phyloP scores from a whole-genome alignment of 2,113 vertebrate species.

The Alosa alosa region DNA sequence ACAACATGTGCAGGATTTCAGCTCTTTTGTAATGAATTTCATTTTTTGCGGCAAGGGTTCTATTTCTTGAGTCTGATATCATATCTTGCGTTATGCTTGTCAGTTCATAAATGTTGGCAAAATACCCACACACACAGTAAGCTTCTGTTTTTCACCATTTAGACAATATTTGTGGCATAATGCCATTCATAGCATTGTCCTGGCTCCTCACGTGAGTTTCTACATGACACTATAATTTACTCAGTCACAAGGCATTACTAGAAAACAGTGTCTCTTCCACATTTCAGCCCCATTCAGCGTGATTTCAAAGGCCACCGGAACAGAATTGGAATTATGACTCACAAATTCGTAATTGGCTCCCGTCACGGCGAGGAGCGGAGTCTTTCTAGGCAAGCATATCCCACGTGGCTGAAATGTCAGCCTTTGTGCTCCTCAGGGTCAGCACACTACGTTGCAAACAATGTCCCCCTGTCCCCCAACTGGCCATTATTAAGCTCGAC shows the following conservation, averaged over 20 bases:
- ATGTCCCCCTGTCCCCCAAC: conserved; percentile 11
- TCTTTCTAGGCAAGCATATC: conserved; percentile 9
- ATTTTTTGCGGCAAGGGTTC: background rate
- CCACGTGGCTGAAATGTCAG: conserved; percentile 28
- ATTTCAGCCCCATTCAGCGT: background rate
- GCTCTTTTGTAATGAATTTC: background rate
- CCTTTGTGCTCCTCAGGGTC: conserved; percentile 33
- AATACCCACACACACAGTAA: background rate
- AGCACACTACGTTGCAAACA: conserved; percentile 20
- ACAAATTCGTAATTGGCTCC: conserved; percentile 22
- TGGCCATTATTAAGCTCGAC: conserved; percentile 38
- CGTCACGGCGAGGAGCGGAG: background rate
- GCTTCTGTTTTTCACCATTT: background rate
- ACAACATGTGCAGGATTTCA: conserved; percentile 22
- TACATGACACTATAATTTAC: background rate
- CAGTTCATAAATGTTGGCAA: background rate
- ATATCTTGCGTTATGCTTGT: background rate
- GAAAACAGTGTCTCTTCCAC: background rate
- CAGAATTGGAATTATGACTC: conserved; percentile 2
- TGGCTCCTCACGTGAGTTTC: background rate
- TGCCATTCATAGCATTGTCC: background rate
- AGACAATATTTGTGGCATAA: background rate
- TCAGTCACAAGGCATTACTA: background rate
- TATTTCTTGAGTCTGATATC: background rate
- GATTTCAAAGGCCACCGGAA: conserved; percentile 1